phyloP scores from a whole-genome alignment of 2,888 invertebrate genomes.

The Metacarcinus magister region DNA sequence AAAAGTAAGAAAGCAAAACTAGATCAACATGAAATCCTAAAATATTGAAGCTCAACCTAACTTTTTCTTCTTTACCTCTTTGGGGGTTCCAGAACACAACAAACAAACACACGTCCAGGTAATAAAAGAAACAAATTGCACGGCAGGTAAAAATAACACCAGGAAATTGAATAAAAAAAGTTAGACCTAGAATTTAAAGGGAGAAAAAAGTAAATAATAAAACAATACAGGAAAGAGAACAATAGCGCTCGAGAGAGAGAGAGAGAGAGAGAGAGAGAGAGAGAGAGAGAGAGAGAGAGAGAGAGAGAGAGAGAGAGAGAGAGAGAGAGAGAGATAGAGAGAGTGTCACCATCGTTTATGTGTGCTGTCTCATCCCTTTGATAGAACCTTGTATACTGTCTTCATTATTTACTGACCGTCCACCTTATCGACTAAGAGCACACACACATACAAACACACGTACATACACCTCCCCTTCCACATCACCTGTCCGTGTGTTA shows the following conservation, averaged over 20 bases:
- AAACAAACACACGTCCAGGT: no score
- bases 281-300: neutral
- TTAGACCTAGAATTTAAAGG: neutral
- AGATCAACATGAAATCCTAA: no score
- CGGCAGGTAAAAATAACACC: no score
- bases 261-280: constrained; percentile 50
- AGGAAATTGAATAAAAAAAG: neutral
- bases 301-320: constrained; percentile 42
- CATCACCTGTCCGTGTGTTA: no score
- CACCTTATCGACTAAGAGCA: neutral
- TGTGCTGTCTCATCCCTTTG: no score
- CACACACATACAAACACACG: neutral
- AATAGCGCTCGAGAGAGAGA: neutral
- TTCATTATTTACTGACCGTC: neutral
- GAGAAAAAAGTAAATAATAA: neutral
- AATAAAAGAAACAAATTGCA: no score
- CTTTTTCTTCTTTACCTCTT: no score
- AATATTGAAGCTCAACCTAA: no score
- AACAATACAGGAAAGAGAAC: neutral
- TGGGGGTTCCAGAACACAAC: no score
- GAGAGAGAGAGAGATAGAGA: constrained; percentile 37
- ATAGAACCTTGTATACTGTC: neutral
- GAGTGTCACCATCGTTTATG: no score
- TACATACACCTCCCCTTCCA: neutral
- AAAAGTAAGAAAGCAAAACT: no score